phyloP scores from a whole-genome alignment of 2,113 vertebrate species.

The Neogobius melanostomus region DNA sequence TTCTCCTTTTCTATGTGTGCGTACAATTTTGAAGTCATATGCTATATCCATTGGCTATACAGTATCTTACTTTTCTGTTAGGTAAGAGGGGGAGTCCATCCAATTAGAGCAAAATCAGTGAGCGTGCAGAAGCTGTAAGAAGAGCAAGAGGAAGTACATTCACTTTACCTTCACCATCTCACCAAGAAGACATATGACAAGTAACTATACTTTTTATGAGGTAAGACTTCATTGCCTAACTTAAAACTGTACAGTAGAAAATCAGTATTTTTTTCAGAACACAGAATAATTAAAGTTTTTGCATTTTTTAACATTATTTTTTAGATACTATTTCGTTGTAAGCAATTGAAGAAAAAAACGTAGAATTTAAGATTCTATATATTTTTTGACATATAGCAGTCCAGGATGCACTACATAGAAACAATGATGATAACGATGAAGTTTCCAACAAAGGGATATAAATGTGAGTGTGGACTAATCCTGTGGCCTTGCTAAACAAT shows the following conservation, averaged over 20 bases:
- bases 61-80: no score
- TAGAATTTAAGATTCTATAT: no score
- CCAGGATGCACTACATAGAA: background rate
- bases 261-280: background rate
- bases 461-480: background rate
- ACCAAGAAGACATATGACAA: constrained; percentile 17
- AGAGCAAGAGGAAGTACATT: constrained; percentile 22
- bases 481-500: background rate
- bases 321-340: no score
- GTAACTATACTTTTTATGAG: fast-evolving
- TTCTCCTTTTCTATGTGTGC: no score
- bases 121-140: constrained; percentile 7
- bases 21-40: no score
- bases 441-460: background rate
- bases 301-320: background rate
- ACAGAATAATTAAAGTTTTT: background rate
- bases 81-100: no score
- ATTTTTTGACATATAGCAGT: no score
- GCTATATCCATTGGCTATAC: no score
- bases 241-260: background rate
- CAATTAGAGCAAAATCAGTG: background rate
- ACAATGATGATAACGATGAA: background rate
- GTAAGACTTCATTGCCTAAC: constrained; percentile 26
- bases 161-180: constrained; percentile 11
- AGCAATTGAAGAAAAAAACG: no score